A percentile compares a stretch with the other conserved stretches of the same genome.
Evolutionary conservation across 2,888 invertebrate species (phyloP).

Genomic region (Eulithis prunata): DNA sequence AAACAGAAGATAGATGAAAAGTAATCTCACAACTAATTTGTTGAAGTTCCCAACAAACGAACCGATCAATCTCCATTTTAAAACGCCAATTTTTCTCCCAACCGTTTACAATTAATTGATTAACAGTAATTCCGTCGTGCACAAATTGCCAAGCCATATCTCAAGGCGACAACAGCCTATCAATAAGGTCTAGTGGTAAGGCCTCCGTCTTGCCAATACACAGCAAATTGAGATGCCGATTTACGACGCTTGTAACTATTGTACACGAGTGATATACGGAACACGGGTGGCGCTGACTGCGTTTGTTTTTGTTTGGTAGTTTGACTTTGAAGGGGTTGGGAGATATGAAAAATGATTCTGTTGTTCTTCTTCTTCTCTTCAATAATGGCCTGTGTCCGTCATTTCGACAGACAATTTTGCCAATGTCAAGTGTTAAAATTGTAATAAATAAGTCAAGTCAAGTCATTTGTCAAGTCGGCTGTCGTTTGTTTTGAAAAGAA

Average conservation of each 20-base stretch:
- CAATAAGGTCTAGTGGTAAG: slow-evolving; percentile 59
- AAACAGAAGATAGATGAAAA: too few relatives aligned
- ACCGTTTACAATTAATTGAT: slow-evolving; percentile 49
- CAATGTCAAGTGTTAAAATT: too few relatives aligned
- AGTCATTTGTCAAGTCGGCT: too few relatives aligned
- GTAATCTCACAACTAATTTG: neutral
- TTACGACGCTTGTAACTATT: slow-evolving; percentile 51
- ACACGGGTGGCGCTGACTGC: slow-evolving; percentile 19
- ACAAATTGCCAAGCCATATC: slow-evolving; percentile 70
- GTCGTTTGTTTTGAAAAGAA: too few relatives aligned
- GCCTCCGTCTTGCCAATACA: slow-evolving; percentile 54
- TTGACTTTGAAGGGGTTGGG: neutral
- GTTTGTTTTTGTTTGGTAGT: slow-evolving; percentile 9
- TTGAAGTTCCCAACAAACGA: neutral
- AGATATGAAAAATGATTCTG: too few relatives aligned
- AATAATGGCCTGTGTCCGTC: too few relatives aligned
- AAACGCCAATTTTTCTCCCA: slow-evolving; percentile 40
- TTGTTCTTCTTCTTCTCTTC: too few relatives aligned
- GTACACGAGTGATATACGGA: slow-evolving; percentile 38
- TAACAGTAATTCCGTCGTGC: slow-evolving; percentile 50
- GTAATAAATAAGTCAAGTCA: too few relatives aligned
- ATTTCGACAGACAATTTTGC: too few relatives aligned
- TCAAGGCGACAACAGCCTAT: slow-evolving; percentile 77
- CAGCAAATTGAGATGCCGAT: slow-evolving; percentile 63
- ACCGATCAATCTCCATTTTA: slow-evolving; percentile 22